phyloP scores from a whole-genome alignment of 2,888 invertebrate species.

The Limnephilus marmoratus region DNA sequence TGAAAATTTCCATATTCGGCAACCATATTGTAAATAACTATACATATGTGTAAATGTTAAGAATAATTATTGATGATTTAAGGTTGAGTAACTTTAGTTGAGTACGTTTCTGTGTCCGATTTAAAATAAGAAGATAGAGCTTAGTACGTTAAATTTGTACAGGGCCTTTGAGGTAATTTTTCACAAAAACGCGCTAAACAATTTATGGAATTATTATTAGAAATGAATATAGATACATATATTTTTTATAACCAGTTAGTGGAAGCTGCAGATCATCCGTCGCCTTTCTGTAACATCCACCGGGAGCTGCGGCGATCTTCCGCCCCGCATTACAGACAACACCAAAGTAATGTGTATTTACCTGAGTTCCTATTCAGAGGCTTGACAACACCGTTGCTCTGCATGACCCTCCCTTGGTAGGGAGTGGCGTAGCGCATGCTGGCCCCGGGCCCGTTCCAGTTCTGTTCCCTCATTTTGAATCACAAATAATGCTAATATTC shows the following conservation, averaged over 20 bases:
- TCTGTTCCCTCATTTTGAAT: neutral
- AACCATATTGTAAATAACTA: no score
- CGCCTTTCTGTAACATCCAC: neutral
- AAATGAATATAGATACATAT: neutral
- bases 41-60: no score
- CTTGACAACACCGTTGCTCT: slow-evolving; percentile 5
- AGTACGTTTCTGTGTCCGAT: no score
- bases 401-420: slow-evolving; percentile 51
- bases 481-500: neutral
- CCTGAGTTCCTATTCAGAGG: slow-evolving; percentile 2
- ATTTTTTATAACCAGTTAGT: neutral
- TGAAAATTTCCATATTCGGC: no score
- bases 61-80: no score
- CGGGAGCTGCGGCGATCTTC: neutral
- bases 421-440: slow-evolving; percentile 63
- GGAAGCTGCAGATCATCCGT: neutral
- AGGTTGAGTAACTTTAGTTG: no score
- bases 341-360: neutral
- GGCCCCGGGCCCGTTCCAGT: slow-evolving; percentile 24
- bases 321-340: neutral
- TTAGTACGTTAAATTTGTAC: no score
- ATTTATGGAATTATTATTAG: neutral
- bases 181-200: no score
- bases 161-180: no score
- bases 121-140: no score